Conservation (phyloP, 2,113 vertebrate species). For the Pantherophis guttatus region DNA sequence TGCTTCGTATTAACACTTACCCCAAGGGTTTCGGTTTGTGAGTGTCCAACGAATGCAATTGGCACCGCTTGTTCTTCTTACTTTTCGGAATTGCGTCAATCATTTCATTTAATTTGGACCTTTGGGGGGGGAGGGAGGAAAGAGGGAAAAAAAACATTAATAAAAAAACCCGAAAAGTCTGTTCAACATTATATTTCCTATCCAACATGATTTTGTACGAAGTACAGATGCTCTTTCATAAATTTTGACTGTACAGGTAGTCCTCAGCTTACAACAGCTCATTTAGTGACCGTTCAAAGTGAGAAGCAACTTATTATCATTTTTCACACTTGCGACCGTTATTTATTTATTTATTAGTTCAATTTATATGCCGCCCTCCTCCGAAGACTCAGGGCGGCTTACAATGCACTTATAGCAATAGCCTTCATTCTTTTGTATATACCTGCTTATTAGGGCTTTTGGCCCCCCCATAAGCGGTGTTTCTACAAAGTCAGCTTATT, state of each 20-base stretch:
- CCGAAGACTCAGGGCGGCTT: too few relatives aligned
- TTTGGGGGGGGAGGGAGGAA: constrained; percentile 42
- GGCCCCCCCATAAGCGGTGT: too few relatives aligned
- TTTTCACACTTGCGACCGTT: neutral
- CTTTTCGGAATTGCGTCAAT: constrained; percentile 98
- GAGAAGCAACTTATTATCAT: neutral
- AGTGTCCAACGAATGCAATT: constrained; percentile 95
- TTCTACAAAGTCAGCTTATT: too few relatives aligned
- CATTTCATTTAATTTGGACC: constrained; percentile 93
- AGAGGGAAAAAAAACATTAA: constrained; percentile 11
- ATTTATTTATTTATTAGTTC: too few relatives aligned
- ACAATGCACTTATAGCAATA: too few relatives aligned
- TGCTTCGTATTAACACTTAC: constrained; percentile 73
- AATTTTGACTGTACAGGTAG: neutral
- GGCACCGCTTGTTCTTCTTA: constrained; percentile 98
- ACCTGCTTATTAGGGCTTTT: too few relatives aligned
- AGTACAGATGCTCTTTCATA: neutral
- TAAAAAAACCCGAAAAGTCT: neutral
- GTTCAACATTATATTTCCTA: neutral
- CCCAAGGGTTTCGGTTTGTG: constrained; percentile 96
- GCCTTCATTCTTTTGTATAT: too few relatives aligned
- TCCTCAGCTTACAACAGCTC: neutral
- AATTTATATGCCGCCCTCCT: too few relatives aligned
- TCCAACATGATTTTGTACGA: neutral
- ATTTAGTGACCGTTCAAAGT: neutral